Evolutionary conservation across 2,797 vertebrate genomes (phyloP), one percentile per base, ranked within the genome.

Genomic region (Octomys mimax): DNA sequence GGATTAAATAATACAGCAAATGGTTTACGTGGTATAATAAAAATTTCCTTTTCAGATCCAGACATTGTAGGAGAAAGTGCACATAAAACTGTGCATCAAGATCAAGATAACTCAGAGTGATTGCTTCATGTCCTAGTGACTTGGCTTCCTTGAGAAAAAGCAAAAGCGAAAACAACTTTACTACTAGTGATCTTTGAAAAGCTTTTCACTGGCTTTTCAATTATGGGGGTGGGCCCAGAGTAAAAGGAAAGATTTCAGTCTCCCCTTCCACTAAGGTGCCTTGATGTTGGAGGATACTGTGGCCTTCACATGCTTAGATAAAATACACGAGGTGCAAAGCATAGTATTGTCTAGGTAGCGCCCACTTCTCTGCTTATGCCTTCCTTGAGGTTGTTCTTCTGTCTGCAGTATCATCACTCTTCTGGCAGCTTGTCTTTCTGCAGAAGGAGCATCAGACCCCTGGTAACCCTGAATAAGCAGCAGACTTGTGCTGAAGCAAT

Each of bases 101-200:
- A 98, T 97, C 82, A 96, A 98, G 92, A 98, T 98, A 82, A 87
- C 68, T 89, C 91, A 77, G 52, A 81, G 77, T 2, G 52, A 95
- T 95, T 98, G 96, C 95, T 96, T 97, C 96, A 95, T 42, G 84
- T 81, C 79, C 86, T 88, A 80, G 87, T 92, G 87, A 95, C 70
- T 91, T 92, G 42, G 77, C 54, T 78, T 94, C 61, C 62, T 78
- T 85, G 81, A 89, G 42, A 87, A 92, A 87, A 42, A 12, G 19
- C 14, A 59, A 80, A 66, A n/a, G 85, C 52, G 78, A 6, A 9
- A 62, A 64, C n/a, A 49, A 54, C 64, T 73, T 78, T 61, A 91
- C 57, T 28, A 62, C 62, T 82, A 39, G 33, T 83, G 62, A 90
- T 84, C 70, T 91, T 89, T 83, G 82, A 73, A 94, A 94, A 82